phyloP scores from a whole-genome alignment of 2,797 vertebrate species.

The Vireo griseus region DNA sequence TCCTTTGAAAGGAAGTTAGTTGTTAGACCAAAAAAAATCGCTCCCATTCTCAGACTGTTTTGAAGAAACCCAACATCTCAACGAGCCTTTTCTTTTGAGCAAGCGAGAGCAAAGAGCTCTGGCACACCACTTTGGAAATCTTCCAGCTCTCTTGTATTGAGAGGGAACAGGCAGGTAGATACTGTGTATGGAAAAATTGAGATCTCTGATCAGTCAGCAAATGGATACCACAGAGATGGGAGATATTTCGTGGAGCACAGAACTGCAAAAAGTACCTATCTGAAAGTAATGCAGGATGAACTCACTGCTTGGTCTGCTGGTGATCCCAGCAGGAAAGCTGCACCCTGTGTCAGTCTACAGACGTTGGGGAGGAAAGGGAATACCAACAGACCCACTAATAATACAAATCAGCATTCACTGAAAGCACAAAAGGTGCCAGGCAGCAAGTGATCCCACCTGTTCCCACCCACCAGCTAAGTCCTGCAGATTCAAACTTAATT shows the following conservation, averaged over 20 bases:
- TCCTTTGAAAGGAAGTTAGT: not conserved
- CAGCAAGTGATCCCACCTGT: not conserved
- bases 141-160: not conserved
- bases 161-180: not conserved
- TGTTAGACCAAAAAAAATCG: not conserved
- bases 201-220: not conserved
- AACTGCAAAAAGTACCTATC: not conserved
- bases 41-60: not conserved
- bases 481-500: not conserved
- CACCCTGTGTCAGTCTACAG: accelerated
- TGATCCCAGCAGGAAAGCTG: not conserved
- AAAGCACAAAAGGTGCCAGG: not conserved
- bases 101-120: not conserved
- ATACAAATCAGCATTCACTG: not conserved
- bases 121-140: not conserved
- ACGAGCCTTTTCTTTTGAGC: not conserved
- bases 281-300: not conserved
- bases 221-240: accelerated
- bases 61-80: not conserved
- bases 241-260: not conserved
- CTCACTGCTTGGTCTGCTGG: not conserved
- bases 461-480: not conserved
- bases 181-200: not conserved
- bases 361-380: not conserved
- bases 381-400: not conserved